Conservation (phyloP, 2,113 vertebrate genomes). For the Microcebus jonahi region DNA sequence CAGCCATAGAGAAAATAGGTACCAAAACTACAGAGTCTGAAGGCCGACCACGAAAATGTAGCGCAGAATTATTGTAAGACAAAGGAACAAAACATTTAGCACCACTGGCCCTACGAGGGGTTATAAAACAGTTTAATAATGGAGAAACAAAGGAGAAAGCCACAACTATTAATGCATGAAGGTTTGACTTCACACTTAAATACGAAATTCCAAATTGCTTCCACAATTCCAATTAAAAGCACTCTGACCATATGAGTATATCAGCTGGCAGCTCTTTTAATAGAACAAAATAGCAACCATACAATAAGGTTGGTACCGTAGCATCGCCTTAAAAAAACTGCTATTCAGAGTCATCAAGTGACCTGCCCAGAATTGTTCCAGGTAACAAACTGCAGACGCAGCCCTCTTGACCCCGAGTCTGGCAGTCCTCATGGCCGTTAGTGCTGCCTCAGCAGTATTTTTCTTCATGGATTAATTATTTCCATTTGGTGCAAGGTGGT, state of each 20-base stretch:
- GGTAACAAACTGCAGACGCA: not conserved
- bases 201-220: not conserved
- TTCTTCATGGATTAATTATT: not conserved
- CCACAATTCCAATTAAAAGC: not conserved
- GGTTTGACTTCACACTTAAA: not conserved
- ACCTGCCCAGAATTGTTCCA: not conserved
- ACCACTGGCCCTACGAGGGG: accelerated
- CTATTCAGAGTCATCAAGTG: accelerated
- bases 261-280: not conserved
- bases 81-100: not conserved
- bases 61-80: not conserved
- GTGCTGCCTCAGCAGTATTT: not conserved
- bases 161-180: not conserved
- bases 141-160: not conserved
- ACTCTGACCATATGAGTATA: not conserved
- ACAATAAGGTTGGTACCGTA: accelerated
- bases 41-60: not conserved
- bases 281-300: not conserved
- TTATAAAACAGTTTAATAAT: not conserved
- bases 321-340: not conserved
- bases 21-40: accelerated
- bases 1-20: not conserved
- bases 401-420: not conserved
- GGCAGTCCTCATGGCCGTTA: not conserved
- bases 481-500: not conserved